phyloP scores from a whole-genome alignment of 2,113 vertebrate genomes.

The Polyodon spathula region DNA sequence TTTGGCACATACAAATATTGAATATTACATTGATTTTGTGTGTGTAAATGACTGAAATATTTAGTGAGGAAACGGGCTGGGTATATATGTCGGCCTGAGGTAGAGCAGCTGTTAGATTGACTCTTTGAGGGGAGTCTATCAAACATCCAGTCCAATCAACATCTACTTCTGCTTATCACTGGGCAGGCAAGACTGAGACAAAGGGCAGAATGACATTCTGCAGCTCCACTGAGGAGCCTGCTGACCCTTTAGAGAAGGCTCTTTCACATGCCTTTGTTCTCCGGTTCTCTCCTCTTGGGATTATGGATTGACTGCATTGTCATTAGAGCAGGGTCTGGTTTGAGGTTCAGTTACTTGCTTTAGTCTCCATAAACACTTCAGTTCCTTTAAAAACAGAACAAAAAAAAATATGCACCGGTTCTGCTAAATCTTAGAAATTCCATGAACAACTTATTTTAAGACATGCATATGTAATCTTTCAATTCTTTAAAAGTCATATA shows the following conservation, averaged over 20 bases:
- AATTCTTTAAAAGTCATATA: too few relatives aligned
- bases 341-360: too few relatives aligned
- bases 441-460: too few relatives aligned
- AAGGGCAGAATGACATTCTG: background rate
- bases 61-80: too few relatives aligned
- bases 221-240: background rate
- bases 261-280: background rate
- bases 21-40: too few relatives aligned
- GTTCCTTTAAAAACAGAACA: too few relatives aligned
- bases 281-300: constrained; percentile 1
- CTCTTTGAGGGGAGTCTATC: constrained; percentile 1
- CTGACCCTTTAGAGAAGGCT: background rate
- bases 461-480: too few relatives aligned
- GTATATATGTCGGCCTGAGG: constrained; percentile 1
- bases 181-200: background rate
- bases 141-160: constrained; percentile 3
- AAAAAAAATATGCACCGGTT: too few relatives aligned
- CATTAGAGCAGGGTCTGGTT: background rate
- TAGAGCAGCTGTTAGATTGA: constrained; percentile 11
- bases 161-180: background rate
- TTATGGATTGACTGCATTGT: constrained; percentile 9
- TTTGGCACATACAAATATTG: too few relatives aligned
- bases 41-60: too few relatives aligned
- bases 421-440: too few relatives aligned
- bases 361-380: too few relatives aligned